phyloP scores from a whole-genome alignment of 2,888 invertebrate genomes.

The Thera britannica region DNA sequence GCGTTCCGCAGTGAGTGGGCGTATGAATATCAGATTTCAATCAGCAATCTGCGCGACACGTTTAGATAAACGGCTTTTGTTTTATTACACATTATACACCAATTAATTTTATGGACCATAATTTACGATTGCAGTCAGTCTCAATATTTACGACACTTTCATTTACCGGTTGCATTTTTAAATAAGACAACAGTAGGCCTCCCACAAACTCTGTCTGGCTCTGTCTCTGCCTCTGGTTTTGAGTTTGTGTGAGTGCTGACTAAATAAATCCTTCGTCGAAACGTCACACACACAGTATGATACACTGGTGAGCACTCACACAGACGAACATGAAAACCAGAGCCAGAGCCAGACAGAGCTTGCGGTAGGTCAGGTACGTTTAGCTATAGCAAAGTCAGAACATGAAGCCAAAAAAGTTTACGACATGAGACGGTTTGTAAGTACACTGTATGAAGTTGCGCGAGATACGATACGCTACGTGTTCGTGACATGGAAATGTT shows the following conservation, averaged over 20 bases:
- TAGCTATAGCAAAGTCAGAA: background rate
- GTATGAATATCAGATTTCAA: slow-evolving; percentile 69
- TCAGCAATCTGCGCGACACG: slow-evolving; percentile 56
- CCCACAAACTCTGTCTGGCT: too few species aligned
- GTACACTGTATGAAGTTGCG: slow-evolving; percentile 29
- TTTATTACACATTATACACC: slow-evolving; percentile 33
- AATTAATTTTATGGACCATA: slow-evolving; percentile 27
- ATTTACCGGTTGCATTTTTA: slow-evolving; percentile 20
- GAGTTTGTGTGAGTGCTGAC: too few species aligned
- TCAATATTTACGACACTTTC: slow-evolving; percentile 20
- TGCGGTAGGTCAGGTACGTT: background rate
- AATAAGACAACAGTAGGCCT: background rate
- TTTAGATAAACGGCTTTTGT: slow-evolving; percentile 38
- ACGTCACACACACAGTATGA: too few species aligned
- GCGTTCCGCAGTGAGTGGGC: slow-evolving; percentile 63
- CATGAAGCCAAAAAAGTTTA: slow-evolving; percentile 26
- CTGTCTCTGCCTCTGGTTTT: too few species aligned
- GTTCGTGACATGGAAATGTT: slow-evolving; percentile 53
- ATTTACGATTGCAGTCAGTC: slow-evolving; percentile 23
- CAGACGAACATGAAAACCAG: too few species aligned
- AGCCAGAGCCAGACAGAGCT: too few species aligned
- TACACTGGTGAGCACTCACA: too few species aligned
- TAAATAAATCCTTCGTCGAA: too few species aligned
- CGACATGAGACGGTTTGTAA: slow-evolving; percentile 23
- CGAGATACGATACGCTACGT: slow-evolving; percentile 22